A percentile compares a stretch with the other conserved stretches of the same genome.
Evolutionary conservation across 2,888 invertebrate genomes (phyloP).

Genomic region (Halocaridina rubra): DNA sequence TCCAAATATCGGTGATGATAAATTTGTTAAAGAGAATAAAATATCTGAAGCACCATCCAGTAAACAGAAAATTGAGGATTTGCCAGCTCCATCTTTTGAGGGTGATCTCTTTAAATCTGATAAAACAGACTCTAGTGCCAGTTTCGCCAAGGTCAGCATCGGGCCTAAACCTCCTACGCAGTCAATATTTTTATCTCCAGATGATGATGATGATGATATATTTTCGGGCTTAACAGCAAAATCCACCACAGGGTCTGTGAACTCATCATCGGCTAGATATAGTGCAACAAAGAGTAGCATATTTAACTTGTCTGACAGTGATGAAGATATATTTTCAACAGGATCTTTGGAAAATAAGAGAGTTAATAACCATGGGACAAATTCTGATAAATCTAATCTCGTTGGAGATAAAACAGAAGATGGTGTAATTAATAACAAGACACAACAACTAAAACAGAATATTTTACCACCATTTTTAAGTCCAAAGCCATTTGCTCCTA

Average conservation of each 20-base stretch:
- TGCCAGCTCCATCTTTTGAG: background rate
- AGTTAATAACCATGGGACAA: too few species aligned
- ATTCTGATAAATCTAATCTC: background rate
- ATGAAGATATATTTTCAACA: constrained; percentile 27
- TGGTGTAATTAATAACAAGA: too few species aligned
- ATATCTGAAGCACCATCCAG: background rate
- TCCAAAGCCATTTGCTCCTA: background rate
- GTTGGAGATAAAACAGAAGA: background rate
- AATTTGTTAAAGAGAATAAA: background rate
- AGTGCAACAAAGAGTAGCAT: background rate
- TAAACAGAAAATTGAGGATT: background rate
- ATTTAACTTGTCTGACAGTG: constrained; percentile 3
- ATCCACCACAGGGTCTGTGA: background rate
- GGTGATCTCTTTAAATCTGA: background rate
- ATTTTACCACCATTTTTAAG: too few species aligned
- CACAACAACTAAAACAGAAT: too few species aligned
- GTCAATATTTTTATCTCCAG: constrained; percentile 17
- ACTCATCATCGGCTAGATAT: background rate
- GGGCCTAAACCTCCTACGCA: background rate
- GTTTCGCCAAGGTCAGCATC: background rate
- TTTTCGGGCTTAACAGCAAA: background rate
- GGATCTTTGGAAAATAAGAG: background rate
- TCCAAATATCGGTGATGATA: too few species aligned
- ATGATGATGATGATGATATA: constrained; percentile 15
- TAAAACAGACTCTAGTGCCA: background rate